Evolutionary conservation across 2,888 invertebrate genomes (phyloP).

Genomic region (Loripinus fragilis): DNA sequence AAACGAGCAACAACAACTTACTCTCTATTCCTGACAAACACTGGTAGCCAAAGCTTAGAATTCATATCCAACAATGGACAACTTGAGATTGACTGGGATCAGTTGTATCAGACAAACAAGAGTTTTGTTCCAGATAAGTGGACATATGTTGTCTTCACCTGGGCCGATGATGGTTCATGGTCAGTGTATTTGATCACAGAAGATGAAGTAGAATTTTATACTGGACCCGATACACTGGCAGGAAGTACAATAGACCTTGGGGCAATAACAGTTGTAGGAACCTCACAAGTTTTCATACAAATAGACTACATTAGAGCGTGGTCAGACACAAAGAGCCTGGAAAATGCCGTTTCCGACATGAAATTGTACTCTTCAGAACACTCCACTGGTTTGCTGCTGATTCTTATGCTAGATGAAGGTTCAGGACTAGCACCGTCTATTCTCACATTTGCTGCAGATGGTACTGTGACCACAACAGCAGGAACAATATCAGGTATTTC

Average conservation of each 20-base stretch:
- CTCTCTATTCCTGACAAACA: slow-evolving; percentile 34
- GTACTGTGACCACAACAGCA: slow-evolving; percentile 15
- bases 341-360: slow-evolving; percentile 49
- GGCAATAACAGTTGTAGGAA: slow-evolving; percentile 26
- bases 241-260: slow-evolving; percentile 27
- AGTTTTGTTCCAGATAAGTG: slow-evolving; percentile 32
- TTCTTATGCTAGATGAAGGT: slow-evolving; percentile 66
- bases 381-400: slow-evolving; percentile 46
- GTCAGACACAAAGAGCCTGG: slow-evolving; percentile 53
- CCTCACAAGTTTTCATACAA: slow-evolving; percentile 34
- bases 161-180: slow-evolving; percentile 37
- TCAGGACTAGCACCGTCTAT: slow-evolving; percentile 46
- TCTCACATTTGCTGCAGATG: slow-evolving; percentile 28
- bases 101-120: slow-evolving; percentile 36
- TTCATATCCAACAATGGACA: slow-evolving; percentile 36
- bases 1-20: slow-evolving; percentile 22
- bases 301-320: slow-evolving; percentile 65
- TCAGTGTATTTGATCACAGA: slow-evolving; percentile 45
- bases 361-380: slow-evolving; percentile 43
- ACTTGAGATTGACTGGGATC: slow-evolving; percentile 45
- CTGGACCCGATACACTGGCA: background rate
- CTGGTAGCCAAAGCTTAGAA: slow-evolving; percentile 34
- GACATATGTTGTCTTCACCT: slow-evolving; percentile 48
- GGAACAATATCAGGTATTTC: slow-evolving; percentile 34
- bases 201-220: background rate